Base-by-base conservation (phyloP, 1,140 invertebrate genomes). In the Mactra quadrangularis region DNA sequence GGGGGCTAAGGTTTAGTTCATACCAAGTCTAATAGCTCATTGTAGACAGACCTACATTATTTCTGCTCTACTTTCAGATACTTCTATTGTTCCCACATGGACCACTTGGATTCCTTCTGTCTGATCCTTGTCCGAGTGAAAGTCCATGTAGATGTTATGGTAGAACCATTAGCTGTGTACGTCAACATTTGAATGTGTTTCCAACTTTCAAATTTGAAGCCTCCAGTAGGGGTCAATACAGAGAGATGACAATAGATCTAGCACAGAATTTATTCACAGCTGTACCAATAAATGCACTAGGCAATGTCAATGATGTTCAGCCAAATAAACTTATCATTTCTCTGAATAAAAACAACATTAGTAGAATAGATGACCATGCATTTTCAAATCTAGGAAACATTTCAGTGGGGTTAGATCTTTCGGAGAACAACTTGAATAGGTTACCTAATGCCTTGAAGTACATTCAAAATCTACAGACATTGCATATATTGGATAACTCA, bases 131-230 rank as follows among this genome's bases (percentile, higher is more conserved):
- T 50, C 72, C 72, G 2, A 53, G 13, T 4, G 22, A 53, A 15
- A 22, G 38, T 17, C 72, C 57, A 15, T 76, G 72, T 22, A 53
- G 72, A 41, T 76, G 72, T 22, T 76, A 76, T 31, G 33, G 72
- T 15, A 19, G 38, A n/a, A 29, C 1, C 2, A 31, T 76, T 0
- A 57, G 60, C 57, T 76, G 72, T 50, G 57, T 6, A 19, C 47
- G 45, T 38, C 4, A 76, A 60, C 57, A 41, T 29, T 41, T 76
- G 22, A 45, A 11, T 1, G 60, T 3, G 13, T 47, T 76, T 59
- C 72, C 72, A n/a, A n/a, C 27, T 1, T 62, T 76, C 27, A 62
- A 45, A 11, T 76, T 76, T 27, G 13, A 35, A 47, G 60, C 13
- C n/a, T 76, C 60, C 41, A 25, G 52, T 41, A 1, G 3, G 38